phyloP scores from a whole-genome alignment of 2,113 vertebrate species.

The Cephalopholis sonnerati region DNA sequence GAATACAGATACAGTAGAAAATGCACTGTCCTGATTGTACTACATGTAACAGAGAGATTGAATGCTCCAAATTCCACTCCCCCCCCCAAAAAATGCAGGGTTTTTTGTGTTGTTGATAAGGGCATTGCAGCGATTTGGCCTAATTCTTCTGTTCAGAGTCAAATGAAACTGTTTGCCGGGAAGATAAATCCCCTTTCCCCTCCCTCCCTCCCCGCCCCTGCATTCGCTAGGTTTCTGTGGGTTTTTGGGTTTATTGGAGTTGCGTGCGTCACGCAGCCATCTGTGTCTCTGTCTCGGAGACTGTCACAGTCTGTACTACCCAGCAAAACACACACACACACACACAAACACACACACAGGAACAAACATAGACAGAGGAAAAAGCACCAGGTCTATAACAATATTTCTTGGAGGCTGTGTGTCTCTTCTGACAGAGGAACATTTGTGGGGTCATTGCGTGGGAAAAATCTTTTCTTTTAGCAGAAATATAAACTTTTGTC shows the following conservation, averaged over 20 bases:
- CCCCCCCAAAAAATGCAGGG: neutral
- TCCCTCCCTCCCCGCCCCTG: slow-evolving; percentile 3
- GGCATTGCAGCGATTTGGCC: slow-evolving; percentile 60
- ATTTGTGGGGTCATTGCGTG: neutral
- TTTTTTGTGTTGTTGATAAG: slow-evolving; percentile 42
- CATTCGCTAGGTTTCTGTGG: slow-evolving; percentile 53
- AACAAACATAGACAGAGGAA: slow-evolving; percentile 27
- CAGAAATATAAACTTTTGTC: neutral
- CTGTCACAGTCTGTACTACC: slow-evolving; percentile 61
- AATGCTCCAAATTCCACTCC: slow-evolving; percentile 57
- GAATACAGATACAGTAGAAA: neutral
- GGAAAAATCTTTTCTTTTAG: neutral
- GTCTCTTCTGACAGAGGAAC: neutral
- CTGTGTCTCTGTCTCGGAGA: slow-evolving; percentile 73
- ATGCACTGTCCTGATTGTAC: slow-evolving; percentile 38
- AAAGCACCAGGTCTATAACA: neutral
- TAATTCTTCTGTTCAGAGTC: slow-evolving; percentile 68
- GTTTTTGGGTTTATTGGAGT: slow-evolving; percentile 69
- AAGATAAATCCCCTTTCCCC: slow-evolving; percentile 63
- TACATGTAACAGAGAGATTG: slow-evolving; percentile 36
- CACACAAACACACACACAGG: slow-evolving; percentile 27
- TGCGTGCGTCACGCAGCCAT: slow-evolving; percentile 80
- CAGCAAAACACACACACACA: slow-evolving; percentile 32
- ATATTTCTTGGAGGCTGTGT: slow-evolving; percentile 2
- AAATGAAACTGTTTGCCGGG: slow-evolving; percentile 63